Evolutionary conservation across 2,113 vertebrate species (phyloP).

Genomic region (Platysternon megacephalum): DNA sequence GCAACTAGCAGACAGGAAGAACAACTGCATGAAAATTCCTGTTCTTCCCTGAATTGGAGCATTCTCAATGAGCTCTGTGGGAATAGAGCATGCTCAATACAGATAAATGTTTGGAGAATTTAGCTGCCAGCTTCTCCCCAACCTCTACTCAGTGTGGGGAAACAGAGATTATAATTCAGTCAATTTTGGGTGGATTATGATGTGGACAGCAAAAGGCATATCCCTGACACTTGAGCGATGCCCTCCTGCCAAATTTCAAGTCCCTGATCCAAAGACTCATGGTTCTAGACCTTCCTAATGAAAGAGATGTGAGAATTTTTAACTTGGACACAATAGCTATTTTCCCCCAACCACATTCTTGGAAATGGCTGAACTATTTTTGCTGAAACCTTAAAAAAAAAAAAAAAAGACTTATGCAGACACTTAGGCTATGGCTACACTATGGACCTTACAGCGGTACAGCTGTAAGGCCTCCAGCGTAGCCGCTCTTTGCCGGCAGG

Average conservation of each 20-base stretch:
- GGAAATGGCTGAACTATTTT: background rate
- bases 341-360: background rate
- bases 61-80: background rate
- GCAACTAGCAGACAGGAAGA: background rate
- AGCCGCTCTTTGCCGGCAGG: no score
- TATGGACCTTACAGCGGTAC: no score
- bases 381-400: background rate
- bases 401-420: no score
- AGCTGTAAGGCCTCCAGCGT: no score
- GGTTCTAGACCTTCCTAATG: background rate
- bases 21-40: background rate
- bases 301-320: background rate
- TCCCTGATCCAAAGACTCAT: no score
- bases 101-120: background rate
- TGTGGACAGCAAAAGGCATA: rapidly evolving
- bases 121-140: background rate
- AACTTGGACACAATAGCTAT: background rate
- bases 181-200: background rate
- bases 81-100: background rate
- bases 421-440: no score
- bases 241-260: background rate
- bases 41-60: background rate
- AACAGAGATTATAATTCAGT: background rate
- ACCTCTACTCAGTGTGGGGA: background rate
- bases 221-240: background rate